A percentile compares a stretch with the other conserved stretches of the same genome.
phyloP scores from a whole-genome alignment of 2,797 vertebrate genomes.

The Discoglossus pictus region DNA sequence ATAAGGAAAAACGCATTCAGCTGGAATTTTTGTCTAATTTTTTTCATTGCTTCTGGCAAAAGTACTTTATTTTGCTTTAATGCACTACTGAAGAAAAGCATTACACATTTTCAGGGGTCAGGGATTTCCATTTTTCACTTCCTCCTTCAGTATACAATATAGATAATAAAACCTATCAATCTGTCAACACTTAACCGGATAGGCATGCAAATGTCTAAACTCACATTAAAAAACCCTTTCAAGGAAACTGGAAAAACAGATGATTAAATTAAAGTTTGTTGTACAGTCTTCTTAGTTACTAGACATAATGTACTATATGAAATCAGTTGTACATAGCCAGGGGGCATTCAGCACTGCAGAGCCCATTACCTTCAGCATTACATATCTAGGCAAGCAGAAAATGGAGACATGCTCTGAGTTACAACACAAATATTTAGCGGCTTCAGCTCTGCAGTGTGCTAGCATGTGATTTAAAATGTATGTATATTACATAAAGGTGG shows the following conservation, averaged over 20 bases:
- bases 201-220: constrained; percentile 11
- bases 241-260: constrained; percentile 1
- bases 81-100: constrained; percentile 20
- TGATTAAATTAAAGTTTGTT: constrained; percentile 31
- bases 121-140: constrained; percentile 14
- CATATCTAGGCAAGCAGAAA: constrained; percentile 34
- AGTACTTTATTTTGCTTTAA: constrained; percentile 8
- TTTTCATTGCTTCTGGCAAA: constrained; percentile 16
- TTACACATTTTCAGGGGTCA: constrained; percentile 38
- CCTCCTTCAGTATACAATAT: constrained; percentile 4
- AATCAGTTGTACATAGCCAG: constrained; percentile 37
- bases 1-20: not conserved
- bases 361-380: constrained; percentile 29
- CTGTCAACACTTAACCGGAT: constrained; percentile 19
- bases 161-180: constrained; percentile 31
- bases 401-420: constrained; percentile 17
- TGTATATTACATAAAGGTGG: not conserved
- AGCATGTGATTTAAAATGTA: not conserved
- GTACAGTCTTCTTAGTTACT: constrained; percentile 15
- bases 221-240: not conserved
- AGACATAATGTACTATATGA: constrained; percentile 13
- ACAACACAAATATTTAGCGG: constrained; percentile 19
- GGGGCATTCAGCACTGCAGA: constrained; percentile 19
- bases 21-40: not conserved
- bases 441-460: not conserved